These are phyloP conservation scores for Apteryx owenii DNA, from an alignment of 2,113 vertebrate genomes.

Conservation along the genomic window DNA sequence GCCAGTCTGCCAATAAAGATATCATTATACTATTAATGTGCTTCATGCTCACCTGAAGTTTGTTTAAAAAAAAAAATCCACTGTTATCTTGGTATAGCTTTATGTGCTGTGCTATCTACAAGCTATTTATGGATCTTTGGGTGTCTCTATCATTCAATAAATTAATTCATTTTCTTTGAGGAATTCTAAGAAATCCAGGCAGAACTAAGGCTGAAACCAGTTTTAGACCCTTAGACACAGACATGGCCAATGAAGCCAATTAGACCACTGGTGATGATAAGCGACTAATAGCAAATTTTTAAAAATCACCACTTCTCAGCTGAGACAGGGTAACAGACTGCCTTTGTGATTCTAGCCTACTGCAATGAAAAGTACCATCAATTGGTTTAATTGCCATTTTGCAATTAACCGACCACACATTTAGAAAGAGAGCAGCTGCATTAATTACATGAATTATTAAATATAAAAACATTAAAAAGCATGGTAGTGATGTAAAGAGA, in stretches of 20 bases:
- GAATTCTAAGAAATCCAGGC: not conserved
- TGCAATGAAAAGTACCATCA: accelerated
- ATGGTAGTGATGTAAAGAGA: not conserved
- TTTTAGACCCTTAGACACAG: not conserved
- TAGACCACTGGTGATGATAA: accelerated
- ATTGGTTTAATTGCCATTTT: not conserved
- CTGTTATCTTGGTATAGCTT: accelerated
- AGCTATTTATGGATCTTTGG: not conserved
- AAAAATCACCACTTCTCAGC: not conserved
- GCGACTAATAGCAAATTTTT: accelerated
- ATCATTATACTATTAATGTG: accelerated
- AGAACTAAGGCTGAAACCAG: not conserved
- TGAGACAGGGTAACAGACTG: not conserved
- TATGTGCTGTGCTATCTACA: not conserved
- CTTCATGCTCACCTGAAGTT: not conserved
- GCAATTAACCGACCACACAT: not conserved
- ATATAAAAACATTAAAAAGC: not conserved
- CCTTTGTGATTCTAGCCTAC: not conserved
- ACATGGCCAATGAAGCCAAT: too few species aligned
- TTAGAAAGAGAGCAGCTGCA: not conserved
- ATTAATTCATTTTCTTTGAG: not conserved
- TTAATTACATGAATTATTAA: not conserved
- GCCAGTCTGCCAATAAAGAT: not conserved
- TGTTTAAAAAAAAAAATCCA: accelerated
- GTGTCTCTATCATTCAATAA: not conserved